phyloP scores from a whole-genome alignment of 2,113 vertebrate genomes.

The Excalfactoria chinensis region DNA sequence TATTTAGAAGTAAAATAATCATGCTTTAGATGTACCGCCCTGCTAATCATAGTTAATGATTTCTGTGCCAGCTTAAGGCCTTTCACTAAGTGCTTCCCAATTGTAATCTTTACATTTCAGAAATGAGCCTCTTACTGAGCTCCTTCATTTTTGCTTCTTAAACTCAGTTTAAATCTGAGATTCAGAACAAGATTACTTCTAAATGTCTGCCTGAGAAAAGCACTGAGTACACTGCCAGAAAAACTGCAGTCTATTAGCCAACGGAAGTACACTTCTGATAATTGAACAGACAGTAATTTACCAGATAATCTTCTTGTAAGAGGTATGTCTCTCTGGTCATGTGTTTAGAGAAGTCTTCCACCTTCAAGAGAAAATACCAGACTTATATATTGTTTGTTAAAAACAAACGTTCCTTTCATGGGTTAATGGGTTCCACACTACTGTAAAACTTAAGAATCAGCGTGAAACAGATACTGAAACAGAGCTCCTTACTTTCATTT shows the following conservation, averaged over 20 bases:
- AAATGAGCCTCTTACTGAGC: neutral
- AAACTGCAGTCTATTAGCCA: neutral
- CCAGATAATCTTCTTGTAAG: constrained; percentile 81
- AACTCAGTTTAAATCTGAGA: neutral
- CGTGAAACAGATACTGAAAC: neutral
- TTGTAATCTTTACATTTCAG: neutral
- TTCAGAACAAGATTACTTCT: neutral
- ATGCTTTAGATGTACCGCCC: neutral
- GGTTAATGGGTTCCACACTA: too few species aligned
- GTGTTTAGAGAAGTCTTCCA: constrained; percentile 84
- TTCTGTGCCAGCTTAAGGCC: neutral
- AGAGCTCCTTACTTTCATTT: constrained; percentile 79
- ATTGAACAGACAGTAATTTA: constrained; percentile 64
- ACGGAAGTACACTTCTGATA: neutral
- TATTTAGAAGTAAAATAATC: neutral
- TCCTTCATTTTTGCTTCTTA: neutral
- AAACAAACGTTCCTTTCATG: neutral
- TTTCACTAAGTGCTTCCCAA: neutral
- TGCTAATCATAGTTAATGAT: neutral
- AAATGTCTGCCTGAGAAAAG: neutral
- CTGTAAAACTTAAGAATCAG: neutral
- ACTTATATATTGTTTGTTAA: neutral
- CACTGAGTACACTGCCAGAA: neutral
- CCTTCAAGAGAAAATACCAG: constrained; percentile 74
- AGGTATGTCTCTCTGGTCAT: constrained; percentile 67